phyloP scores from a whole-genome alignment of 1,140 invertebrate species.

The Pemphigus obesinymphae region DNA sequence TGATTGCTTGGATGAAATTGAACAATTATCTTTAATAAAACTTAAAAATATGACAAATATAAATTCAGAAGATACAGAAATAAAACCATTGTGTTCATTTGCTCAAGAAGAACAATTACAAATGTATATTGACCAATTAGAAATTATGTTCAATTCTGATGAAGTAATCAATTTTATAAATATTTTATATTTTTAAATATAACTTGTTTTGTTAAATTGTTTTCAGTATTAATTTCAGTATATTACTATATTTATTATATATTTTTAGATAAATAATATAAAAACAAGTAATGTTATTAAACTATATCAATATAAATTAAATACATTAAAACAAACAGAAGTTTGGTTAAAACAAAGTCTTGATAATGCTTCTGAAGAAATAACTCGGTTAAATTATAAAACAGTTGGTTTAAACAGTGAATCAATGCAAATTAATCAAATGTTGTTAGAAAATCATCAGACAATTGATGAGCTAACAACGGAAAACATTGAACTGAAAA shows the following conservation, averaged over 20 bases:
- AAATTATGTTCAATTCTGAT: constrained; percentile 9
- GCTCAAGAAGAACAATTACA: constrained; percentile 28
- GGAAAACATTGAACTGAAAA: constrained; percentile 9
- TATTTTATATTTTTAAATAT: neutral
- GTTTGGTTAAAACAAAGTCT: constrained; percentile 27
- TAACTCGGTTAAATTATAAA: constrained; percentile 7
- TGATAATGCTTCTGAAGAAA: constrained; percentile 23
- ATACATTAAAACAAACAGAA: constrained; percentile 6
- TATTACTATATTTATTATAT: too few relatives aligned
- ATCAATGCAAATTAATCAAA: neutral
- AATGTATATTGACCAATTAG: constrained; percentile 6
- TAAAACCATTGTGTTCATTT: constrained; percentile 13
- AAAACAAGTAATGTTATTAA: neutral
- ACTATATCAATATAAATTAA: constrained; percentile 8
- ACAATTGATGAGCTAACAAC: neutral
- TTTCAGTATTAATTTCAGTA: neutral
- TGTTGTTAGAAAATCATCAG: constrained; percentile 8
- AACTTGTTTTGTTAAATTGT: neutral
- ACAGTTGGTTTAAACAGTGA: constrained; percentile 5
- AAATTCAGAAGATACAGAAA: neutral
- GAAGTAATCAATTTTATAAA: neutral
- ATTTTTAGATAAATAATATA: constrained; percentile 6
- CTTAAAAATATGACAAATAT: neutral
- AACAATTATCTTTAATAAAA: neutral
- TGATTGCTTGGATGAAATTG: constrained; percentile 10